phyloP scores from a whole-genome alignment of 2,888 invertebrate genomes.

The Pristionchus arcanus region DNA sequence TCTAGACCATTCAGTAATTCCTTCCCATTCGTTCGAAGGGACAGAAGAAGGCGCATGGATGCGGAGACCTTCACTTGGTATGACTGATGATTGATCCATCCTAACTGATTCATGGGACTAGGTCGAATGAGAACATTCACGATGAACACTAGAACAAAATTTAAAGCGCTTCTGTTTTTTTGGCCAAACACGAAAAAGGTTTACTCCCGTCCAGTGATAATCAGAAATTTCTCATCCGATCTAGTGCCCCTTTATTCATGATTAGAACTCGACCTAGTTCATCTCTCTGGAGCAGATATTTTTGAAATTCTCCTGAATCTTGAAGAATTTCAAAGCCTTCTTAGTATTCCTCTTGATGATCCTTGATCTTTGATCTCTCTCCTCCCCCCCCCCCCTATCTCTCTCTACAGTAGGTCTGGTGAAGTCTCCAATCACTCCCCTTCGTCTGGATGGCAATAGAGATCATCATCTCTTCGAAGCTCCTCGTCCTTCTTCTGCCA shows the following conservation, averaged over 20 bases:
- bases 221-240: too few species aligned
- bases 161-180: too few species aligned
- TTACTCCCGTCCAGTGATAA: neutral
- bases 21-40: slow-evolving; percentile 5
- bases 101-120: too few species aligned
- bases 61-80: slow-evolving; percentile 42
- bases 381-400: neutral
- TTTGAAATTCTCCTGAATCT: too few species aligned
- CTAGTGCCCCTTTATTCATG: neutral
- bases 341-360: too few species aligned
- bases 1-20: slow-evolving; percentile 16
- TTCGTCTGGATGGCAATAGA: slow-evolving; percentile 60
- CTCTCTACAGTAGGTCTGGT: slow-evolving; percentile 61
- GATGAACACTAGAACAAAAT: neutral
- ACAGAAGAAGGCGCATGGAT: slow-evolving; percentile 21
- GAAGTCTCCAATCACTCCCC: slow-evolving; percentile 69
- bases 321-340: too few species aligned
- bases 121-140: too few species aligned
- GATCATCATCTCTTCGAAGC: slow-evolving; percentile 65
- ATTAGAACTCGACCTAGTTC: too few species aligned
- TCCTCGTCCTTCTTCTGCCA: slow-evolving; percentile 67
- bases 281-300: too few species aligned
- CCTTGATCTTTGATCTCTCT: neutral
- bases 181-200: neutral
- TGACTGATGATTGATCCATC: neutral